Conservation (phyloP, 2,797 vertebrate species). For the Diceros bicornis region DNA sequence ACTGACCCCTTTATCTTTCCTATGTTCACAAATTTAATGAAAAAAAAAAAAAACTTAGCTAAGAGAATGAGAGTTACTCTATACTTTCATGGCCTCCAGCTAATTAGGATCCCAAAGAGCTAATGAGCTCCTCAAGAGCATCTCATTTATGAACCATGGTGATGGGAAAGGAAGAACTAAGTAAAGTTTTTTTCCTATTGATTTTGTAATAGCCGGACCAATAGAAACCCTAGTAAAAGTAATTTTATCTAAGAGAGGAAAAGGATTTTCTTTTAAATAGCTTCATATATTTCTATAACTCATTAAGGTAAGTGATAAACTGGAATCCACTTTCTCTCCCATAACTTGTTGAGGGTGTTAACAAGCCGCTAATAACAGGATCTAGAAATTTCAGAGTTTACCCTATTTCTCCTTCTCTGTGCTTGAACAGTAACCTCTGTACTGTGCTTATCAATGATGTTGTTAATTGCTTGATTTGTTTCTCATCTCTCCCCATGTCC, state of each 20-base stretch:
- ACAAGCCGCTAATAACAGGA: neutral
- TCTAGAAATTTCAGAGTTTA: neutral
- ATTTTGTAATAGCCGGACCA: neutral
- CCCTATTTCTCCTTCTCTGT: neutral
- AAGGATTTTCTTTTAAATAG: constrained; percentile 49
- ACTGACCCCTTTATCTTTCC: neutral
- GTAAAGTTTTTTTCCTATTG: neutral
- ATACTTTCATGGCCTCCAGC: neutral
- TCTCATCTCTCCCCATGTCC: neutral
- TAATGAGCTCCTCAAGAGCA: constrained; percentile 55
- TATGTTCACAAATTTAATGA: constrained; percentile 25
- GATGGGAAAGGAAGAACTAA: constrained; percentile 24
- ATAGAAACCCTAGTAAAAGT: constrained; percentile 38
- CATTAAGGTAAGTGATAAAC: constrained; percentile 6
- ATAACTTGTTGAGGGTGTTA: neutral
- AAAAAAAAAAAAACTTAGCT: neutral
- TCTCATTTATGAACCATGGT: constrained; percentile 16
- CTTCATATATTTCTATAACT: constrained; percentile 21
- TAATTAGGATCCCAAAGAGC: constrained; percentile 8
- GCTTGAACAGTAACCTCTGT: neutral
- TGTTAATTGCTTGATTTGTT: neutral
- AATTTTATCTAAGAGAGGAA: neutral
- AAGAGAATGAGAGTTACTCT: neutral
- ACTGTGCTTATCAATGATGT: neutral
- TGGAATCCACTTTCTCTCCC: neutral